phyloP scores from a whole-genome alignment of 2,797 vertebrate genomes.

The Danio jaintianensis region DNA sequence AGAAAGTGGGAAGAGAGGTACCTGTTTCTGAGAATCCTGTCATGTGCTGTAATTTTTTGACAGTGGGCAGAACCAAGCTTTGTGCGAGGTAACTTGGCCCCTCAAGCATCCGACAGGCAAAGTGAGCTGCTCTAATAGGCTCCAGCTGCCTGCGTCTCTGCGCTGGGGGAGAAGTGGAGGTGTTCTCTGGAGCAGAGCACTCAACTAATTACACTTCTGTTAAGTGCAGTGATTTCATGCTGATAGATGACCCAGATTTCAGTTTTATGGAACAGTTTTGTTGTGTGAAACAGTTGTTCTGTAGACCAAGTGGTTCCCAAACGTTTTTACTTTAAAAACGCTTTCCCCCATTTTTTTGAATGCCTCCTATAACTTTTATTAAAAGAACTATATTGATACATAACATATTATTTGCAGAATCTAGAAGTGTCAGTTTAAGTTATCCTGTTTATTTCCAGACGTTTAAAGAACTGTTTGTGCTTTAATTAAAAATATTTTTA shows the following conservation, averaged over 20 bases:
- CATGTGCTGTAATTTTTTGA: constrained; percentile 48
- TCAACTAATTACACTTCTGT: constrained; percentile 70
- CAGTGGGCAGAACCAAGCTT: constrained; percentile 55
- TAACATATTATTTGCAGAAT: neutral
- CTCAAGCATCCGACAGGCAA: constrained; percentile 58
- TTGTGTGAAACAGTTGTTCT: constrained; percentile 41
- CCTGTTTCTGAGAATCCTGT: constrained; percentile 32
- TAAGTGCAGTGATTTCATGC: constrained; percentile 64
- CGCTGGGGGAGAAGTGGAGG: constrained; percentile 56
- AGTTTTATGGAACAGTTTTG: constrained; percentile 54
- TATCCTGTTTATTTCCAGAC: neutral
- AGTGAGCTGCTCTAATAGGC: constrained; percentile 62
- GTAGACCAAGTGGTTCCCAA: constrained; percentile 2
- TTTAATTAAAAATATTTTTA: too few relatives aligned
- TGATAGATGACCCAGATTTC: constrained; percentile 77
- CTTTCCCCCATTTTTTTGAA: neutral
- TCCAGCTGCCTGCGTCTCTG: constrained; percentile 63
- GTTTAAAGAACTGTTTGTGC: neutral
- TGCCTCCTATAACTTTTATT: neutral
- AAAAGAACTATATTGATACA: neutral
- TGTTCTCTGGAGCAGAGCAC: constrained; percentile 58
- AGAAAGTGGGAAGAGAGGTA: constrained; percentile 36
- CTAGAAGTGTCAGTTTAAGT: neutral
- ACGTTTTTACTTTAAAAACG: neutral
- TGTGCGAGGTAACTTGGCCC: constrained; percentile 59